Evolutionary conservation across 2,888 invertebrate genomes (phyloP).

Genomic region (Sipha maydis): DNA sequence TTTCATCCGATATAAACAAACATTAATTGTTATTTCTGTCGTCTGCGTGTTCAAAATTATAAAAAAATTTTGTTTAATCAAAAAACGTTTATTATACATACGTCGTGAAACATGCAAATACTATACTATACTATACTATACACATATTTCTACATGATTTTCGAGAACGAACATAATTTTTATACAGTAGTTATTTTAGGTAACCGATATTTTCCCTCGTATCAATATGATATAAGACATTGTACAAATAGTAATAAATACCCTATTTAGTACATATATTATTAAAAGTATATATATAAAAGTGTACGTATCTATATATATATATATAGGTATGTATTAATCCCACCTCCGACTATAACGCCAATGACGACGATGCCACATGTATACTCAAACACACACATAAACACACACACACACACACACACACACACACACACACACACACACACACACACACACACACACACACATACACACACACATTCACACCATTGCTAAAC

Average conservation of each 20-base stretch:
- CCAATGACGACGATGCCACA: slow-evolving; percentile 31
- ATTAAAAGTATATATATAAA: not conserved
- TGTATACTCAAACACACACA: not conserved
- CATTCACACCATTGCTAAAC: slow-evolving; percentile 48
- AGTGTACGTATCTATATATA: not conserved
- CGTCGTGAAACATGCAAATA: not conserved
- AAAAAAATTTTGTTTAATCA: no score
- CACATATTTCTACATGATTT: not conserved
- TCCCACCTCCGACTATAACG: slow-evolving; percentile 54
- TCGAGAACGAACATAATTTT: not conserved
- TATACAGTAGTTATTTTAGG: not conserved
- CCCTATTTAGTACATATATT: not conserved
- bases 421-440: not conserved
- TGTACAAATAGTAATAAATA: not conserved
- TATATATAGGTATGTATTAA: slow-evolving; percentile 5
- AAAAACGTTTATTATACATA: not conserved
- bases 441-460: not conserved
- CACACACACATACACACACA: not conserved
- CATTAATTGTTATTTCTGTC: not conserved
- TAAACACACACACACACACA: no score
- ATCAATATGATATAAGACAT: not conserved
- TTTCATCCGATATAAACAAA: not conserved
- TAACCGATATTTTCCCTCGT: not conserved
- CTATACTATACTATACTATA: not conserved
- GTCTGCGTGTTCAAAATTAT: no score